Conservation (phyloP, 1,140 invertebrate genomes). For the Grapholita molesta region DNA sequence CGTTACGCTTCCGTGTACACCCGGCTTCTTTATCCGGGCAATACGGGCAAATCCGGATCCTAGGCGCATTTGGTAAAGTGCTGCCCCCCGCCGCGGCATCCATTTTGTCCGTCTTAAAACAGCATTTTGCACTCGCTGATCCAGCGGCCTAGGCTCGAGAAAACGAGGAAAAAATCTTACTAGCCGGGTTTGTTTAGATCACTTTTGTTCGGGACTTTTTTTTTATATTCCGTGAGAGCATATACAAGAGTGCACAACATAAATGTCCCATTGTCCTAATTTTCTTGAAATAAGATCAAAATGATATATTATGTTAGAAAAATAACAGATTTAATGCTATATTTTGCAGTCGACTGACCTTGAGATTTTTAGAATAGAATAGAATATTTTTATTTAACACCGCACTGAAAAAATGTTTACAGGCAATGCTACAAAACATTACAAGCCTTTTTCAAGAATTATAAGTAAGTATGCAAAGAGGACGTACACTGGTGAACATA, state of each 20-base stretch:
- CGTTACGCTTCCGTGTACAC: constrained; percentile 19
- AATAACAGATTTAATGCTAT: too few species aligned
- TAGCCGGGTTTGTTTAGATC: not conserved
- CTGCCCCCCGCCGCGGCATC: constrained; percentile 41
- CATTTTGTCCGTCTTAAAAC: constrained; percentile 58
- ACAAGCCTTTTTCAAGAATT: too few species aligned
- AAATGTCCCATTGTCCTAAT: too few species aligned
- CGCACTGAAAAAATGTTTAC: too few species aligned
- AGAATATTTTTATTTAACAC: too few species aligned
- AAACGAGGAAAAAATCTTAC: constrained; percentile 27
- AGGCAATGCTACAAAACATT: too few species aligned
- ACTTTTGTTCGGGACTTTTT: not conserved
- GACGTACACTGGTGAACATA: too few species aligned
- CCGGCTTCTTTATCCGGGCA: constrained; percentile 42
- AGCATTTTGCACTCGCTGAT: constrained; percentile 64
- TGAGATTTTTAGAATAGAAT: too few species aligned
- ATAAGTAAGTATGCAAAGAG: too few species aligned
- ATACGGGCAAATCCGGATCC: constrained; percentile 63
- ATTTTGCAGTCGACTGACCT: too few species aligned
- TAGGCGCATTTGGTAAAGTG: constrained; percentile 63
- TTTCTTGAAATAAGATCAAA: too few species aligned
- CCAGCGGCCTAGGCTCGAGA: constrained; percentile 31
- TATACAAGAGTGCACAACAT: constrained; percentile 28
- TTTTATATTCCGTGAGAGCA: constrained; percentile 12
- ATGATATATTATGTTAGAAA: too few species aligned